Percentiles rank a stretch among this genome's conserved stretches.
phyloP scores from a whole-genome alignment of 1,140 invertebrate species.

The Zeugodacus cucurbitae region DNA sequence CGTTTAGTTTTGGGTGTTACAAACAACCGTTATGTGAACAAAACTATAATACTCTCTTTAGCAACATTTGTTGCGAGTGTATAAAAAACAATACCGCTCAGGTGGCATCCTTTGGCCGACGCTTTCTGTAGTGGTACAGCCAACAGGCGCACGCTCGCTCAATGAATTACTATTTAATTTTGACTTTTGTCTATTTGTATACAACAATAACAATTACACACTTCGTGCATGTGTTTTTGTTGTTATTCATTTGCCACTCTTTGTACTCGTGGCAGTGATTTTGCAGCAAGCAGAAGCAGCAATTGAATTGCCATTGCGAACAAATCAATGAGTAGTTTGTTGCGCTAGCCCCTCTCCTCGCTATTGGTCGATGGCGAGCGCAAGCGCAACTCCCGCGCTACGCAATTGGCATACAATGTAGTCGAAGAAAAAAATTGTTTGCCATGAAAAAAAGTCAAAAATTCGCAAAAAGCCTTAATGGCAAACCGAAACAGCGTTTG shows the following conservation, averaged over 20 bases:
- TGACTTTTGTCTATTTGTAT: neutral
- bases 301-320: slow-evolving; percentile 37
- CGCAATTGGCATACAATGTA: neutral
- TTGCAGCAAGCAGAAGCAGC: neutral
- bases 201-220: neutral
- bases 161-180: slow-evolving; percentile 66
- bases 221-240: neutral
- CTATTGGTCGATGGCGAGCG: neutral
- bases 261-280: slow-evolving; percentile 1
- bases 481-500: neutral
- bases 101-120: slow-evolving; percentile 25
- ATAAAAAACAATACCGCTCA: neutral
- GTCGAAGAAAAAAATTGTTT: neutral
- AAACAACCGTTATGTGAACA: too few relatives aligned
- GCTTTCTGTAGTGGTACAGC: neutral
- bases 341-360: neutral
- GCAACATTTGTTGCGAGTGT: too few relatives aligned
- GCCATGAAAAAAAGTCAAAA: neutral
- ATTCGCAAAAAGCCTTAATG: neutral
- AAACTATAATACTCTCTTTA: too few relatives aligned
- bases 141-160: slow-evolving; percentile 44
- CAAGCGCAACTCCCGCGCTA: neutral
- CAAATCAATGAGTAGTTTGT: slow-evolving; percentile 13
- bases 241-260: too few relatives aligned
- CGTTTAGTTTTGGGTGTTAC: too few relatives aligned